Base-by-base conservation (phyloP, 2,888 invertebrate species). In the Nemapogon koenigi region DNA sequence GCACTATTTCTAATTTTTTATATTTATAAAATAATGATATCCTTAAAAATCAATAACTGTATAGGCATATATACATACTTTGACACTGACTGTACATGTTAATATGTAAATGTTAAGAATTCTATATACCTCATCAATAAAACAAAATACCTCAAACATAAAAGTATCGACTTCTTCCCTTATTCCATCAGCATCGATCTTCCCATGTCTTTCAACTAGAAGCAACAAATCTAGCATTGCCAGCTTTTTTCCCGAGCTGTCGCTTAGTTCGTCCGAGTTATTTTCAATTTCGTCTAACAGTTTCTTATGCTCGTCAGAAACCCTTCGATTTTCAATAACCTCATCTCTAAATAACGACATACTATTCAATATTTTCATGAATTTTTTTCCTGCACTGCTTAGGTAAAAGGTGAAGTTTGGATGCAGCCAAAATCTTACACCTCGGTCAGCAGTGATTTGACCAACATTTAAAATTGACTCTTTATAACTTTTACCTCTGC, bases 111-210 rank as follows among this genome's bases (percentile, higher is more conserved):
- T n/a, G n/a, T n/a, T n/a, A n/a, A n/a, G n/a, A n/a, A n/a, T n/a
- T n/a, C n/a, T n/a, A n/a, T n/a, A n/a, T n/a, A n/a, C n/a, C n/a
- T n/a, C n/a, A n/a, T n/a, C n/a, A n/a, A n/a, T n/a, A n/a, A n/a
- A n/a, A n/a, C n/a, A n/a, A n/a, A n/a, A n/a, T n/a, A n/a, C 85
- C 59, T 83, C 87, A 62, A 88, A 88, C 82, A 87, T 83, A 47
- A 88, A 87, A 0, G 88, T 88, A 46, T 88, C 85, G 0, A 88
- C 85, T 64, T 89, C 86, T 51, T 87, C 85, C 39, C 83, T 70
- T 33, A 88, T 82, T 38, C 85, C 85, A 16, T 75, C 54, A 46
- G 83, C 75, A 11, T 80, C 81, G 14, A 88, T 62, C 41, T 68
- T 57, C 1, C 82, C 83, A 42, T 82, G 73, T 33, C 78, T 70